Conservation (phyloP, 1,140 invertebrate species). For the Calliphora vicina region DNA sequence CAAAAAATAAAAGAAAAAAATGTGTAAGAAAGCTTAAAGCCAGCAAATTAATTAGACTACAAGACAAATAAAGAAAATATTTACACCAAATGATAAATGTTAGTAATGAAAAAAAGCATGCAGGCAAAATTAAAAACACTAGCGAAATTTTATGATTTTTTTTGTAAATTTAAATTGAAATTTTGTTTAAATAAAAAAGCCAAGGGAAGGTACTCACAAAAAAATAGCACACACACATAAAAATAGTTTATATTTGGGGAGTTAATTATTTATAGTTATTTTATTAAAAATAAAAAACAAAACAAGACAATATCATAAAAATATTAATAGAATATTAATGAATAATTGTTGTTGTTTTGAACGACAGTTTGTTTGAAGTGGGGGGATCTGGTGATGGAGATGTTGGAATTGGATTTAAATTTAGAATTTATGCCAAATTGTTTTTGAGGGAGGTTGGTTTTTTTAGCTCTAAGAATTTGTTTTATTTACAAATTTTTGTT, state of each 20-base stretch:
- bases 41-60: neutral
- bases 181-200: neutral
- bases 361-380: neutral
- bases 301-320: constrained; percentile 5
- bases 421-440: neutral
- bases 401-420: neutral
- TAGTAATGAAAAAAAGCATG: neutral
- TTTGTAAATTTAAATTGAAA: neutral
- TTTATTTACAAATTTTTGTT: neutral
- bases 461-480: too few relatives aligned
- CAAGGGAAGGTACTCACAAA: constrained; percentile 6
- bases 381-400: neutral
- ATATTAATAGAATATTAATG: neutral
- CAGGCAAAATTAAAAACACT: neutral
- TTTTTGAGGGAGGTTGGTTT: neutral
- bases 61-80: neutral
- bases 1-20: neutral
- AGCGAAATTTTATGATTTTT: neutral
- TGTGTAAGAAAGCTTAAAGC: neutral
- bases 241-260: neutral
- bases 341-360: neutral
- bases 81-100: neutral
- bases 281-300: neutral
- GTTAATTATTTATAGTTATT: neutral
- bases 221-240: neutral